phyloP scores from a whole-genome alignment of 2,113 vertebrate genomes.

The Leptocoma aspasia region DNA sequence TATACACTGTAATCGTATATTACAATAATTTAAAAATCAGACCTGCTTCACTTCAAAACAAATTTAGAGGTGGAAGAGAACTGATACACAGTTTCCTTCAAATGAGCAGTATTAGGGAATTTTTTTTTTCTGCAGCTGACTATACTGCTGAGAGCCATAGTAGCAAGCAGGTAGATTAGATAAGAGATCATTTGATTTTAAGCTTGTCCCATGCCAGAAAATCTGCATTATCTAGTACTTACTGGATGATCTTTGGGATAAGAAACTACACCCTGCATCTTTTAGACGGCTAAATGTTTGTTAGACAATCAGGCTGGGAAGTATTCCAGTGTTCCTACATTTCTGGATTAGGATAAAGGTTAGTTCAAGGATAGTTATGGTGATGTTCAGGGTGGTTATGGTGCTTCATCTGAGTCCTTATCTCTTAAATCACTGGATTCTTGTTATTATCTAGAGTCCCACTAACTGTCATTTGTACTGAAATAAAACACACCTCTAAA shows the following conservation, averaged over 20 bases:
- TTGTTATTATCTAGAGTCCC: neutral
- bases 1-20: neutral
- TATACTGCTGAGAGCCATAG: neutral
- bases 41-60: neutral
- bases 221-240: neutral
- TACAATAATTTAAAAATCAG: neutral
- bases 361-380: neutral
- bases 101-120: neutral
- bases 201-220: neutral
- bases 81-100: neutral
- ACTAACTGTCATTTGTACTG: neutral
- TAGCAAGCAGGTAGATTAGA: neutral
- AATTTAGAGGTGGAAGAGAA: neutral
- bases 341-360: neutral
- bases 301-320: neutral
- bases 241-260: neutral
- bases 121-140: neutral
- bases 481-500: neutral
- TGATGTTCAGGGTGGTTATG: neutral
- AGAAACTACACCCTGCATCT: neutral
- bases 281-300: neutral
- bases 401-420: neutral
- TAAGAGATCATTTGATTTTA: neutral
- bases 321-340: neutral
- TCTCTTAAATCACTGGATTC: neutral